phyloP scores from a whole-genome alignment of 2,888 invertebrate genomes.

The Pollenia angustigena region DNA sequence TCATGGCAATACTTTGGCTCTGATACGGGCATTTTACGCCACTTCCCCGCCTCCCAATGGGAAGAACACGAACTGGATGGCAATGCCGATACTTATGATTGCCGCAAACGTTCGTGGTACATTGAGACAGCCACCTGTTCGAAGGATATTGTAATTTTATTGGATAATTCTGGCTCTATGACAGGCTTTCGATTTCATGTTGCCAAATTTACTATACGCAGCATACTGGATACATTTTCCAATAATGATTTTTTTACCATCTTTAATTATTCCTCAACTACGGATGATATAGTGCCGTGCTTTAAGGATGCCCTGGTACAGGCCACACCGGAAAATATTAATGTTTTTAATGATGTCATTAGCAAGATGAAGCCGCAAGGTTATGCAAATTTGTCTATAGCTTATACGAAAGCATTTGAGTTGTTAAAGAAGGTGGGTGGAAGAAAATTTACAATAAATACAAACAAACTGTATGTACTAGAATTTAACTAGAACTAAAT shows the following conservation, averaged over 20 bases:
- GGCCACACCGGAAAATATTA: conserved; percentile 93
- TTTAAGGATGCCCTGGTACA: conserved; percentile 93
- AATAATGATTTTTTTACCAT: conserved; percentile 99
- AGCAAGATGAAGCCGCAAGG: conserved; percentile 88
- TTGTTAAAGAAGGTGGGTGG: conserved; percentile 89
- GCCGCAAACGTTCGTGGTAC: conserved; percentile 96
- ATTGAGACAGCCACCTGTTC: conserved; percentile 99
- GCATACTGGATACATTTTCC: conserved; percentile 96
- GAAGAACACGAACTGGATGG: conserved; percentile 82
- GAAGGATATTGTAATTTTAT: conserved; percentile 97
- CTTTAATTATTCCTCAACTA: conserved; percentile 90
- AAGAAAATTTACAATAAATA: background rate
- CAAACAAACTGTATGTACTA: conserved; percentile 9
- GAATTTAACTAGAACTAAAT: background rate
- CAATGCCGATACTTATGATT: conserved; percentile 93
- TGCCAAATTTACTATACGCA: conserved; percentile 93
- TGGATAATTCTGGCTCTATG: conserved; percentile 99
- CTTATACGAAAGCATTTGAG: conserved; percentile 93
- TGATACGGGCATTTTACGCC: conserved; percentile 94
- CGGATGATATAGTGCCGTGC: conserved; percentile 92
- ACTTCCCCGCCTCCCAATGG: conserved; percentile 94
- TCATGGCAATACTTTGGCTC: conserved; percentile 99
- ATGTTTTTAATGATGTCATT: conserved; percentile 89
- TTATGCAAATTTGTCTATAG: conserved; percentile 93
- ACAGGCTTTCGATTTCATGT: conserved; percentile 91